phyloP scores from a whole-genome alignment of 2,113 vertebrate species.

The Otolemur garnettii region DNA sequence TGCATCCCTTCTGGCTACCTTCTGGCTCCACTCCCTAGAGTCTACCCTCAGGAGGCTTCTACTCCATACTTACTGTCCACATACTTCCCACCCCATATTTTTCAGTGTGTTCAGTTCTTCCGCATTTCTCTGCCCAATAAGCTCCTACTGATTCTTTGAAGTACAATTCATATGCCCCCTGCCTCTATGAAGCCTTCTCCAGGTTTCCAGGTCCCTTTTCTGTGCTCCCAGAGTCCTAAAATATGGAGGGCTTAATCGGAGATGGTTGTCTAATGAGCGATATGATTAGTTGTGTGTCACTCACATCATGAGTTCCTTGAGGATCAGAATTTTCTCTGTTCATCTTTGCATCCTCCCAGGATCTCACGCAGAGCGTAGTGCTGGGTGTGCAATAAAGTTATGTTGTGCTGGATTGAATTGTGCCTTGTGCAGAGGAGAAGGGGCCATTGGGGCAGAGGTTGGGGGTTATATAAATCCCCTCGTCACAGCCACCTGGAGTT shows the following conservation, averaged over 20 bases:
- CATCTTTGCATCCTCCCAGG: too few relatives aligned
- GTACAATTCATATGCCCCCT: neutral
- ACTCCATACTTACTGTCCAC: neutral
- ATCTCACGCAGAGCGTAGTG: neutral
- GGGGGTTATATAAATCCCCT: neutral
- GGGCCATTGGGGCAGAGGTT: neutral
- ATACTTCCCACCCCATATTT: neutral
- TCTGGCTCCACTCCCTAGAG: neutral
- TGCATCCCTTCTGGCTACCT: neutral
- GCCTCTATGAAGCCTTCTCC: neutral
- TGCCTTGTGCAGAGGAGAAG: neutral
- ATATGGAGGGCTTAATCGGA: neutral
- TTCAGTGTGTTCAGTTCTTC: neutral
- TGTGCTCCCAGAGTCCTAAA: neutral
- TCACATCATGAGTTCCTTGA: neutral
- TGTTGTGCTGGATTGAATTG: neutral
- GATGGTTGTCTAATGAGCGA: neutral
- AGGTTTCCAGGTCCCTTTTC: neutral
- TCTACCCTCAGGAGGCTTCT: neutral
- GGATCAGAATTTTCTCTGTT: conserved; percentile 2
- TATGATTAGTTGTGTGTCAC: neutral
- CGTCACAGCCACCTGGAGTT: neutral
- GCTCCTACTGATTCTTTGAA: conserved; percentile 5
- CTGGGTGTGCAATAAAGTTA: too few relatives aligned
- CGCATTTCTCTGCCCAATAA: neutral